Evolutionary conservation across 2,888 invertebrate species (phyloP).

Genomic region (Rugalucina vietnamica): DNA sequence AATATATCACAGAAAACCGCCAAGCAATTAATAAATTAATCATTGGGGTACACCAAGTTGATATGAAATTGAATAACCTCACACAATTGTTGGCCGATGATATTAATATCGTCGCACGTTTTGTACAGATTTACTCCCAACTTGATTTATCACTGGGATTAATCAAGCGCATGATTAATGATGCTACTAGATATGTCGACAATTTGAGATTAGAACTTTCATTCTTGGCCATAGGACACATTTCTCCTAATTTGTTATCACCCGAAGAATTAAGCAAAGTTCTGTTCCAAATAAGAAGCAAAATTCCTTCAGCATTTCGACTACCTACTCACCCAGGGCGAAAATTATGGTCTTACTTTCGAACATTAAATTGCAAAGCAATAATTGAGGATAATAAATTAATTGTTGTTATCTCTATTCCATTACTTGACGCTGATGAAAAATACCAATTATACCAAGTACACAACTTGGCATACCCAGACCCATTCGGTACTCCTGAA

Average conservation of each 20-base stretch:
- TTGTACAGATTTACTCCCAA: not conserved
- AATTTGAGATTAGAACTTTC: not conserved
- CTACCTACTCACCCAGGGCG: not conserved
- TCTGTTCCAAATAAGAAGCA: not conserved
- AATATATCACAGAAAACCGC: not conserved
- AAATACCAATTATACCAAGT: not conserved
- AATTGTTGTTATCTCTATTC: not conserved
- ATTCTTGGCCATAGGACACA: not conserved
- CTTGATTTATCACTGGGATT: not conserved
- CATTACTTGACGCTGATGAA: not conserved
- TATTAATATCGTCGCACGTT: not conserved
- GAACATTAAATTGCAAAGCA: not conserved
- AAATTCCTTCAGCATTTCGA: not conserved
- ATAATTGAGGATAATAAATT: not conserved
- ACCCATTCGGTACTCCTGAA: not conserved
- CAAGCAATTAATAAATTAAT: not conserved
- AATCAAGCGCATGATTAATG: not conserved
- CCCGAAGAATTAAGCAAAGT: not conserved
- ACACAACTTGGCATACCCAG: not conserved
- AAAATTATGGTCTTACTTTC: not conserved
- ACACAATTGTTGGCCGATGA: not conserved
- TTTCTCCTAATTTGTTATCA: not conserved
- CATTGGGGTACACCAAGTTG: not conserved
- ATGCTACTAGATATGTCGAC: not conserved
- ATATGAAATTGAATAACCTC: not conserved